Evolutionary conservation across 1,140 invertebrate species (phyloP).

Genomic region (Pseudomyrmex dendroicus): DNA sequence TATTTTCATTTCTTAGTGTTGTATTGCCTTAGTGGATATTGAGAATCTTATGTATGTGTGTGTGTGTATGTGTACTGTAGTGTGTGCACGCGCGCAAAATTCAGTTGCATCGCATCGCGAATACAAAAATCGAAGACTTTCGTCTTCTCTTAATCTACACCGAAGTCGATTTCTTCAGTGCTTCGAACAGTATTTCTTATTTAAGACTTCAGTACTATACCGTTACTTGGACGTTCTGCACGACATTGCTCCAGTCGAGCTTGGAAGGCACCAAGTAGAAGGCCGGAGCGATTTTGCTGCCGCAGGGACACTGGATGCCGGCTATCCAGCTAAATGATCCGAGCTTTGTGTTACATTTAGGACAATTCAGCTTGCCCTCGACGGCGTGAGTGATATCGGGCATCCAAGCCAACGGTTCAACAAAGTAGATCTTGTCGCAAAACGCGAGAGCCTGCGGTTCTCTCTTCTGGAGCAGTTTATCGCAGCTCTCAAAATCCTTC

Average conservation of each 20-base stretch:
- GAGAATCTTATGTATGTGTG: neutral
- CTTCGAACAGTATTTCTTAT: slow-evolving; percentile 22
- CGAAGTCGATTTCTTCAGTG: slow-evolving; percentile 18
- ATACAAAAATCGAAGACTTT: slow-evolving; percentile 8
- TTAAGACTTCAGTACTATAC: slow-evolving; percentile 84
- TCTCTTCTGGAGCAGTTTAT: slow-evolving; percentile 73
- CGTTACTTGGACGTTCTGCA: slow-evolving; percentile 94
- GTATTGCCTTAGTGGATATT: neutral
- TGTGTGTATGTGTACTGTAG: no score
- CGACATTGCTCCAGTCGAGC: slow-evolving; percentile 93
- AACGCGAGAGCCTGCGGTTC: slow-evolving; percentile 76
- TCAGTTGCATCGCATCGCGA: neutral
- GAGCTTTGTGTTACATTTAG: slow-evolving; percentile 92
- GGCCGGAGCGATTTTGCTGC: slow-evolving; percentile 92
- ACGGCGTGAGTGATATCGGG: slow-evolving; percentile 88
- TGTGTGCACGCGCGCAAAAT: no score
- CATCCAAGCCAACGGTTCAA: slow-evolving; percentile 95
- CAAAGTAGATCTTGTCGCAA: slow-evolving; percentile 91
- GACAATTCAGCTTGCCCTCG: slow-evolving; percentile 93
- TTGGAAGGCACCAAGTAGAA: slow-evolving; percentile 95
- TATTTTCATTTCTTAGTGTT: slow-evolving; percentile 15
- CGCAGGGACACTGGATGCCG: slow-evolving; percentile 93
- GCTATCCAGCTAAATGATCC: slow-evolving; percentile 93
- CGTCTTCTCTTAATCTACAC: neutral
- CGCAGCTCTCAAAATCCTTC: slow-evolving; percentile 68